Base-by-base conservation (phyloP, 2,888 invertebrate species). In the Drosophila robusta region DNA sequence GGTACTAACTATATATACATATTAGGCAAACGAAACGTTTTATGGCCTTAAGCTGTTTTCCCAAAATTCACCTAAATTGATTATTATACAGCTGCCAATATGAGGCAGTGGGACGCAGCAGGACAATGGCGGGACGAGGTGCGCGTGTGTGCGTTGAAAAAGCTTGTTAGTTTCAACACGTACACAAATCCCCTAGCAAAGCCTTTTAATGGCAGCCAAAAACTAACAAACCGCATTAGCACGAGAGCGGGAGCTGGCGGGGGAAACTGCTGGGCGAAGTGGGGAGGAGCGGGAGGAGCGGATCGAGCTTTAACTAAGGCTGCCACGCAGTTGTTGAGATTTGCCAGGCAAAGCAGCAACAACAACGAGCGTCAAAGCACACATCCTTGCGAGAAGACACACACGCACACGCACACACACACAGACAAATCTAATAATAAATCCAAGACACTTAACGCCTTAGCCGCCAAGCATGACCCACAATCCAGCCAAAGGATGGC, bases 191-290 rank as follows among this genome's bases (percentile, higher is more conserved):
- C 87, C 87, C 80, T 63, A 71, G 87, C 82, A 89, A 83, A 83
- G 89, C 89, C 88, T 78, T 83, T 89, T 83, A 83, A 83, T 83
- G 83, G 88, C 89, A 85, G 70, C 78, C 78, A 84, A 87, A 89
- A 87, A 82, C 89, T 89, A 82, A 82, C 82, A 82, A 82, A 89
- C 88, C 89, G 72, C 89, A 89, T 88, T 89, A 89, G 87, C 65
- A 66, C 63, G 24, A 58, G 47, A 34, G 7, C 4, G 47, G 24
- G 8, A 34, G n/a, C n/a, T n/a, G 26, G 36, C 26, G 14, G 32
- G 29, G 46, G 46, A 32, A 24, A 51, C 34, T 12, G 29, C 26
- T 2, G 2, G 39, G 14, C n/a, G 29, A 18, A 16, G 39, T 41
- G 22, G 14, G 52, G n/a, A n/a, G 16, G 9, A 56, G 24, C 18